These are phyloP conservation scores for Clarias fuscus DNA, from an alignment of 2,797 vertebrate genomes.

Conservation along the genomic window DNA sequence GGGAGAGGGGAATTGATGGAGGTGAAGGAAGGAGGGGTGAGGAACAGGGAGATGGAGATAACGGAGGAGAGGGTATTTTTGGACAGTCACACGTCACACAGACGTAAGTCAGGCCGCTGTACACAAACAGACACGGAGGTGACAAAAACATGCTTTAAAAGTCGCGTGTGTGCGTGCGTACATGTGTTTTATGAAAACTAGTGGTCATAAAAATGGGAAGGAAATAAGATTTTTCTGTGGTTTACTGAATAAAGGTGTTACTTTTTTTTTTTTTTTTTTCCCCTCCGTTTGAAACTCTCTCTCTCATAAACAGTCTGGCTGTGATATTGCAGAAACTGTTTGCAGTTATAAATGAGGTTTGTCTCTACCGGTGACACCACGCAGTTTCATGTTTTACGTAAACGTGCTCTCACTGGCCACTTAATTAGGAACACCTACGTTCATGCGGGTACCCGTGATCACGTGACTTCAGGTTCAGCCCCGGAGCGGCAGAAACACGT, in stretches of 20 bases:
- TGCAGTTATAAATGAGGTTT: neutral
- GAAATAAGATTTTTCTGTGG: conserved; percentile 17
- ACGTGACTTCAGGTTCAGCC: neutral
- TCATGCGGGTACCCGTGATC: neutral
- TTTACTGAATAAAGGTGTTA: neutral
- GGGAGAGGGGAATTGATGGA: conserved; percentile 57
- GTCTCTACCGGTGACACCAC: neutral
- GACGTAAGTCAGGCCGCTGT: conserved; percentile 63
- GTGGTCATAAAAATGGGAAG: conserved; percentile 31
- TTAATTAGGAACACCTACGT: too few relatives aligned
- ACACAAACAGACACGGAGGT: conserved; percentile 53
- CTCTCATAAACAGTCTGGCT: neutral
- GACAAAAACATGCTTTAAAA: conserved; percentile 38
- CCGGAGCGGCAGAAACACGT: neutral
- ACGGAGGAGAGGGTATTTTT: conserved; percentile 69
- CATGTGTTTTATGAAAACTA: conserved; percentile 31
- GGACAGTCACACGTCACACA: conserved; percentile 65
- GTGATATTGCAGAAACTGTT: neutral
- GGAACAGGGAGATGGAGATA: conserved; percentile 65
- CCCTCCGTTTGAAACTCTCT: neutral
- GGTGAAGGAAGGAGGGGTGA: conserved; percentile 59
- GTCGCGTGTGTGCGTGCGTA: conserved; percentile 28
- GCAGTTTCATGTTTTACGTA: neutral
- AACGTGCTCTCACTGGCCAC: neutral
- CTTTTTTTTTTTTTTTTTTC: neutral